These are phyloP conservation scores for Pecten maximus DNA, from an alignment of 2,888 invertebrate genomes.

Conservation along the genomic window DNA sequence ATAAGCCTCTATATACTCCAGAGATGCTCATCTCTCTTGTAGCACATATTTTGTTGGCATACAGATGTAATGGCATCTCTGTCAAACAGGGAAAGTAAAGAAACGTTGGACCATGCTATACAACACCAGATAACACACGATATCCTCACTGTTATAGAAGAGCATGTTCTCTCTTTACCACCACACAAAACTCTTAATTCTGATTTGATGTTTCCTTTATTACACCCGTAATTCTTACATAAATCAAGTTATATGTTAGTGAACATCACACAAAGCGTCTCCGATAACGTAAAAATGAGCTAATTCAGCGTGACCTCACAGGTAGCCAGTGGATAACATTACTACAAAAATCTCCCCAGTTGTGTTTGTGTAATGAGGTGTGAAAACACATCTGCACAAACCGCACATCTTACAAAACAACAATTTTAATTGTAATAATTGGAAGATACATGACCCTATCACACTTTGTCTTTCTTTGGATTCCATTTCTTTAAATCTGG, in stretches of 20 bases:
- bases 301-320: slow-evolving; percentile 22
- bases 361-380: background rate
- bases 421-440: background rate
- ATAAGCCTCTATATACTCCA: too few species aligned
- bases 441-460: background rate
- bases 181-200: background rate
- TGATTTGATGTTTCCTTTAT: background rate
- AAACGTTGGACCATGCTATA: background rate
- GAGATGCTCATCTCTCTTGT: too few species aligned
- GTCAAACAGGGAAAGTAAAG: background rate
- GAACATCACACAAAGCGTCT: background rate
- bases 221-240: slow-evolving; percentile 6
- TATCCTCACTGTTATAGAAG: background rate
- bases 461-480: slow-evolving; percentile 21
- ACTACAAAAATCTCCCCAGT: background rate
- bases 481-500: slow-evolving; percentile 20
- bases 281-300: background rate
- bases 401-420: background rate
- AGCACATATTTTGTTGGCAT: too few species aligned
- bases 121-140: background rate
- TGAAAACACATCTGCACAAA: slow-evolving; percentile 20
- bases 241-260: background rate
- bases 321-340: slow-evolving; percentile 7
- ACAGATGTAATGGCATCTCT: background rate
- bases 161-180: background rate